Evolutionary conservation across 2,797 vertebrate species (phyloP).

Genomic region (Enteromius argenteus): DNA sequence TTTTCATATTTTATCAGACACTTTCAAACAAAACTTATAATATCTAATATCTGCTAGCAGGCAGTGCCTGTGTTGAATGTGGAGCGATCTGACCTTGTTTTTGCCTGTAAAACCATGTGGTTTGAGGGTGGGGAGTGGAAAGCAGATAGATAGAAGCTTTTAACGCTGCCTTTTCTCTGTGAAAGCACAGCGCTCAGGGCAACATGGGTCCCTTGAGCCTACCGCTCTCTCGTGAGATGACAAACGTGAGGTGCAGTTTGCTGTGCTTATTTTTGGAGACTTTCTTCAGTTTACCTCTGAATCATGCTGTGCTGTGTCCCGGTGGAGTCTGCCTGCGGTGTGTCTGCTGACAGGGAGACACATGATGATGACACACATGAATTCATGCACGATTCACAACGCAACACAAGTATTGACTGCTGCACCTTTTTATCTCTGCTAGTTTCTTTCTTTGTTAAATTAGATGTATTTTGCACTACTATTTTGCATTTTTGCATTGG

Average conservation of each 20-base stretch:
- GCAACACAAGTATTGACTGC: background rate
- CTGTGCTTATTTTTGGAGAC: constrained; percentile 46
- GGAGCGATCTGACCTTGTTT: constrained; percentile 23
- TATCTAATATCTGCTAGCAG: constrained; percentile 11
- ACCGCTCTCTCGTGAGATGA: constrained; percentile 16
- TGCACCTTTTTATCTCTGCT: background rate
- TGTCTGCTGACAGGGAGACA: background rate
- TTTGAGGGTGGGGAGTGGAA: constrained; percentile 3
- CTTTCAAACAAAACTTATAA: constrained; percentile 1
- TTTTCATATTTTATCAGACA: background rate
- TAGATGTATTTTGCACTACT: background rate
- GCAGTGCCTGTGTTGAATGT: background rate
- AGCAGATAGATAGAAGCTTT: constrained; percentile 23
- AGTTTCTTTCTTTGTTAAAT: background rate
- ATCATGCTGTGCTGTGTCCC: constrained; percentile 15
- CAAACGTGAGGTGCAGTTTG: background rate
- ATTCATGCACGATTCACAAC: background rate
- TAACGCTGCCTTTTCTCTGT: constrained; percentile 1
- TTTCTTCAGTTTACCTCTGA: constrained; percentile 32
- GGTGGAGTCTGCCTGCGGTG: background rate
- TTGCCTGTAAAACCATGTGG: background rate
- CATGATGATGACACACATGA: background rate
- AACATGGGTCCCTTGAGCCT: constrained; percentile 4
- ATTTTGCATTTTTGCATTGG: too few relatives aligned
- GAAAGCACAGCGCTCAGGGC: constrained; percentile 5